Conservation (phyloP, 2,888 invertebrate genomes). For the Cosmia pyralina region DNA sequence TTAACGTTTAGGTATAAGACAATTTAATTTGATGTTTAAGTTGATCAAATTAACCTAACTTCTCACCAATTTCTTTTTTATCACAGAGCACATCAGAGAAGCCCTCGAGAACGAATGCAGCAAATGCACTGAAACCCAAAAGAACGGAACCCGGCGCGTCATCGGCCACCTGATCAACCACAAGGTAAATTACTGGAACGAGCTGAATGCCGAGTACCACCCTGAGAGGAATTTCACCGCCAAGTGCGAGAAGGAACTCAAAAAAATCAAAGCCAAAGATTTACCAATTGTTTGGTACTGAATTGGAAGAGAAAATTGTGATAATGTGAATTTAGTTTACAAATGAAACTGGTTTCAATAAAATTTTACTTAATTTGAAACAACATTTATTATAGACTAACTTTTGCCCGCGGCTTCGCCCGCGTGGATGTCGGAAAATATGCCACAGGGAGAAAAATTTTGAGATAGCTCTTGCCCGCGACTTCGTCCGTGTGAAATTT, state of each 20-base stretch:
- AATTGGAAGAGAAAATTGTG: slow-evolving; percentile 15
- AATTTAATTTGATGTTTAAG: background rate
- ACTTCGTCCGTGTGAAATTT: no score
- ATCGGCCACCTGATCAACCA: slow-evolving; percentile 75
- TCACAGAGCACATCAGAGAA: slow-evolving; percentile 76
- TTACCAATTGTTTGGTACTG: slow-evolving; percentile 1
- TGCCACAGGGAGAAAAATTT: no score
- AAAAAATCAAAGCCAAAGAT: slow-evolving; percentile 61
- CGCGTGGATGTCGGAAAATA: no score
- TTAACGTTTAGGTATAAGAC: background rate
- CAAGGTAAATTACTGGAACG: slow-evolving; percentile 77
- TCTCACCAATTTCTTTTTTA: background rate
- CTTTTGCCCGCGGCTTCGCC: no score
- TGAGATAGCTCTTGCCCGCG: no score
- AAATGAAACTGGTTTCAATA: slow-evolving; percentile 20
- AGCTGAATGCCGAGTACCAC: slow-evolving; percentile 81
- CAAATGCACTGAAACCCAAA: slow-evolving; percentile 75
- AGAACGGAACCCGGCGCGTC: slow-evolving; percentile 69
- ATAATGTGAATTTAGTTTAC: slow-evolving; percentile 11
- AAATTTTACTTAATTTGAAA: background rate
- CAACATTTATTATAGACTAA: no score
- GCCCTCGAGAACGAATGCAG: slow-evolving; percentile 74
- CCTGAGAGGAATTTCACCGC: slow-evolving; percentile 74
- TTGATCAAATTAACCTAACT: background rate
- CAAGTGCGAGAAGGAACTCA: slow-evolving; percentile 79